These are phyloP conservation scores for Pogonognathellus flavescens DNA, from an alignment of 1,140 invertebrate species.

Conservation along the genomic window DNA sequence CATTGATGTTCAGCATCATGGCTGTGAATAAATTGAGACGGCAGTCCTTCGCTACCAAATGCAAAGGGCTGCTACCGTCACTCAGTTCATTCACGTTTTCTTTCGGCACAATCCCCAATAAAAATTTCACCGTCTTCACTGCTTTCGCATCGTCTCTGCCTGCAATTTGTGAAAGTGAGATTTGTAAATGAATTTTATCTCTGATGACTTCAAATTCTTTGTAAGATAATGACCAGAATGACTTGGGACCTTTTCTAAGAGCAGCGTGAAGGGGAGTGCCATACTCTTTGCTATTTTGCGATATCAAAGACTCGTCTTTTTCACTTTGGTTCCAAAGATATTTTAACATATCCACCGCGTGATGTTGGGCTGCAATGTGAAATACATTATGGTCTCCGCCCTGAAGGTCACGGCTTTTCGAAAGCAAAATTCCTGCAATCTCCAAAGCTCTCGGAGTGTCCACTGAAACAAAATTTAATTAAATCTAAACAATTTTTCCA, in stretches of 20 bases:
- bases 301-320: background rate
- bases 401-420: background rate
- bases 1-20: background rate
- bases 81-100: background rate
- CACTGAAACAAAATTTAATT: background rate
- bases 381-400: too few relatives aligned
- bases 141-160: background rate
- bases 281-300: background rate
- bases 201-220: too few relatives aligned
- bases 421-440: background rate
- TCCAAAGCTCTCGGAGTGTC: background rate
- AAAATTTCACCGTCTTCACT: background rate
- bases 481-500: background rate
- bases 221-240: too few relatives aligned
- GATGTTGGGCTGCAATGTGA: background rate
- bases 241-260: background rate
- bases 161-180: too few relatives aligned
- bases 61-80: constrained; percentile 1
- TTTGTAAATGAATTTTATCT: too few relatives aligned
- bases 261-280: background rate
- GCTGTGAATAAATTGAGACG: background rate
- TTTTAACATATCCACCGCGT: background rate
- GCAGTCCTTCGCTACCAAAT: constrained; percentile 6
- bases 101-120: background rate
- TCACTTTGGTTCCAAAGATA: background rate